Evolutionary conservation across 2,797 vertebrate genomes (phyloP), one percentile per base, ranked within the genome.

Genomic region (Morus bassanus): DNA sequence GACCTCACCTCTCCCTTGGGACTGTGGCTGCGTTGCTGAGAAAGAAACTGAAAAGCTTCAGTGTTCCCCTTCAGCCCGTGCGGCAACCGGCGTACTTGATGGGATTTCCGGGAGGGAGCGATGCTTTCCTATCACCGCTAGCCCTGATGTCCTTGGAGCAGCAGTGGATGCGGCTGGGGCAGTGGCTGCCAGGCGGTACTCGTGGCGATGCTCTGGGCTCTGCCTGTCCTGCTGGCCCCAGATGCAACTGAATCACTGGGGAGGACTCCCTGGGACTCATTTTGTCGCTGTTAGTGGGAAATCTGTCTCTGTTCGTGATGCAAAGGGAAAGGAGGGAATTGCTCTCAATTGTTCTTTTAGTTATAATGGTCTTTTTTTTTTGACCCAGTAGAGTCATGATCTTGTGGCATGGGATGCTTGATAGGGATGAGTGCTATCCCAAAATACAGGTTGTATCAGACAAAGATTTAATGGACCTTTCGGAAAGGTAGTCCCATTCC

Each of bases 41-140:
- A 96, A 96, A 74, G 70, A 92, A 88, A 33, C 92, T 96, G 96
- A 97, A 97, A 95, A 91, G 91, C 95, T 84, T 30, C 82, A 94
- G 91, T 97, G 92, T 97, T 96, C 67, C 28, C 68, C 89, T 92
- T 37, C 85, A 86, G 85, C 80, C 80, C 12, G 9, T 16, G 23
- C 39, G 22, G 94, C 76, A 94, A 37, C 16, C 4, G 4, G 65
- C 2, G 3, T 25, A 56, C 19, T 85, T 57, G 41, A 28, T 84
- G 93, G 85, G 91, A 81, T 96, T 91, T 97, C 82, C 12, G 10
- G 85, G 79, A n/a, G 30, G 89, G 57, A 95, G 13, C 0, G 1
- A 45, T 51, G 69, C 50, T 91, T 89, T 93, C 78, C 82, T 70
- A 5, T 56, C n/a, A 0, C 39, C 1, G 1, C 67, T 8, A 17